Evolutionary conservation across 2,888 invertebrate genomes (phyloP), one percentile per base, ranked within the genome.

Genomic region (Drosophila subquinaria): DNA sequence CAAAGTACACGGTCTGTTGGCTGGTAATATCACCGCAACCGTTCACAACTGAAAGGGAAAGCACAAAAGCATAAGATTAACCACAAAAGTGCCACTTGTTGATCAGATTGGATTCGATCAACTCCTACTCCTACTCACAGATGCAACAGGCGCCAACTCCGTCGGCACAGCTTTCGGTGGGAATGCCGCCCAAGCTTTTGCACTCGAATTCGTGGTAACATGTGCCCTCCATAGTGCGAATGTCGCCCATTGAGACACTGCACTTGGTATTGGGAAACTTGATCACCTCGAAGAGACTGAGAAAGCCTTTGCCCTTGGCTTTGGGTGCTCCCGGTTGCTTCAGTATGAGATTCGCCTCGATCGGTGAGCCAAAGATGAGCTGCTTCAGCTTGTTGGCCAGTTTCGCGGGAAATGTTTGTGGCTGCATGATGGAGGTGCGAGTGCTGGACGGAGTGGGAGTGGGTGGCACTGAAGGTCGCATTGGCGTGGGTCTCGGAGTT

Each of bases 141-240:
- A 96, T 94, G 88, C 96, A 96, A 88, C 96, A 96, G 33, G 95
- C 95, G 11, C 96, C 96, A 86, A 95, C 95, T 4, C 96, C 96
- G 89, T 95, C 95, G 15, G 96, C 96, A 92, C 96, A 96, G 1
- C 93, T 90, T n/a, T 95, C 96, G 91, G 95, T 94, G 1, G 94
- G 91, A 6, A 93, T 93, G 2, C 96, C 96, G 53, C 95, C 95
- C 42, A 94, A 90, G 52, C 93, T 93, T 17, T 93, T 92, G 89
- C 97, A 97, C 88, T 96, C 95, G 38, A 94, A 93, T 67, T 94
- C 94, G 82, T 95, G 95, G 79, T 95, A 94, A 89, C 97, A 97
- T 27, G 94, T 94, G 0, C 97, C 97, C 86, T 95, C 95, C 80
- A 96, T 93, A 5, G 95, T 93, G 27, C 93, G 93, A n/a, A 93